Evolutionary conservation across 2,113 vertebrate species (phyloP).

Genomic region (Fukomys damarensis): DNA sequence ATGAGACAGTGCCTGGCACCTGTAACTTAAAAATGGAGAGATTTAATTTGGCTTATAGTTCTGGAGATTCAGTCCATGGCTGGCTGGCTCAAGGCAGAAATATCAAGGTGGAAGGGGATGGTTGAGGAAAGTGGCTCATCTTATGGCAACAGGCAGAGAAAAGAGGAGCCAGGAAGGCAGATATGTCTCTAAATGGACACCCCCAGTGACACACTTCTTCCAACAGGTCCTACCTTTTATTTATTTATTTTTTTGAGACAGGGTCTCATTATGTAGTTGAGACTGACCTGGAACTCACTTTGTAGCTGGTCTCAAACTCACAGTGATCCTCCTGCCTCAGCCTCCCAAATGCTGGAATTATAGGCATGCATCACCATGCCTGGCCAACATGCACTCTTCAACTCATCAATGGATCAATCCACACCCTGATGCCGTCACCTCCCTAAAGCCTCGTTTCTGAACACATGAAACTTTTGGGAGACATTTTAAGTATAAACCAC

Average conservation of each 20-base stretch:
- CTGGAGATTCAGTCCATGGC: neutral
- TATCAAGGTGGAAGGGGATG: neutral
- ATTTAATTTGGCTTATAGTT: neutral
- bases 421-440: neutral
- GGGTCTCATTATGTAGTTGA: too few relatives aligned
- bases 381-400: neutral
- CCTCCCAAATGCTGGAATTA: too few relatives aligned
- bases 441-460: neutral
- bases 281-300: too few relatives aligned
- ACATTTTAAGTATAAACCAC: neutral
- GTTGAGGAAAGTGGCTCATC: neutral
- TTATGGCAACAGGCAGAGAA: neutral
- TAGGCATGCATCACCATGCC: too few relatives aligned
- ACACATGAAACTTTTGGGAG: neutral
- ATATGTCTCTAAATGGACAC: neutral
- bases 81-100: neutral
- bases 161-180: neutral
- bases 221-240: neutral
- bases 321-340: too few relatives aligned
- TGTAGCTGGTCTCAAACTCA: too few relatives aligned
- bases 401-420: neutral
- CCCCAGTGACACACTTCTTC: neutral
- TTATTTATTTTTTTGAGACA: too few relatives aligned
- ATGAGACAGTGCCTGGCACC: neutral
- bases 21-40: neutral